Base-by-base conservation (phyloP, 2,113 vertebrate genomes). In the Entomyzon cyanotis region DNA sequence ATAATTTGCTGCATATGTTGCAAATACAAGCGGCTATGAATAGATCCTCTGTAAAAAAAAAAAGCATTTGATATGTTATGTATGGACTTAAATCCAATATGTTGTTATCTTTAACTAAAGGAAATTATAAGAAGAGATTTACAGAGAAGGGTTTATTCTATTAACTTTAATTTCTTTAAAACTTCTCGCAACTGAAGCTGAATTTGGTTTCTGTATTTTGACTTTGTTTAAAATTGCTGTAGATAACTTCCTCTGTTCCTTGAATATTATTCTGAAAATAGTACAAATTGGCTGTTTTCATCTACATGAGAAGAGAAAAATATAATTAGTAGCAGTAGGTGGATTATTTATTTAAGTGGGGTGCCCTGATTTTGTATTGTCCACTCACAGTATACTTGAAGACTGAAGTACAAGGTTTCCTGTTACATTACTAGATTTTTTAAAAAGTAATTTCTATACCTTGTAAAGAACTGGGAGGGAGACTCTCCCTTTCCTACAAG, bases 1-100 rank as follows among this genome's bases (percentile, higher is more conserved):
- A 94, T 97, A 95, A 97, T 97, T 97, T 97, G 93, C 90, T 95
- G 89, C 97, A 96, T 93, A 93, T 97, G 96, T 97, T 96, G 76
- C 89, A 94, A 88, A 79, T 83, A 89, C 35, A 94, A 91, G 62
- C 69, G 81, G 59, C 87, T 90, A 91, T 96, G 96, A 98, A 98
- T 97, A 96, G 94, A 95, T 93, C 89, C 80, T 97, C 93, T 96
- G 96, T 96, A 71, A 71, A 94, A 94, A 94, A 93, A 93, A 74
- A 82, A 68, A 31, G 1, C 22, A 89, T 94, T 92, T 93, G 93
- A 95, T 96, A 96, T 93, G 80, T 95, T 93, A 93, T 95, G 82
- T 94, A 96, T 92, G 44, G 90, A 86, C 71, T 97, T 97, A 93
- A 95, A 96, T 91, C 62, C 84, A 97, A 55, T 87, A 94, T 93